Base-by-base conservation (phyloP, 1,140 invertebrate genomes). In the Pemphigus obesinymphae region DNA sequence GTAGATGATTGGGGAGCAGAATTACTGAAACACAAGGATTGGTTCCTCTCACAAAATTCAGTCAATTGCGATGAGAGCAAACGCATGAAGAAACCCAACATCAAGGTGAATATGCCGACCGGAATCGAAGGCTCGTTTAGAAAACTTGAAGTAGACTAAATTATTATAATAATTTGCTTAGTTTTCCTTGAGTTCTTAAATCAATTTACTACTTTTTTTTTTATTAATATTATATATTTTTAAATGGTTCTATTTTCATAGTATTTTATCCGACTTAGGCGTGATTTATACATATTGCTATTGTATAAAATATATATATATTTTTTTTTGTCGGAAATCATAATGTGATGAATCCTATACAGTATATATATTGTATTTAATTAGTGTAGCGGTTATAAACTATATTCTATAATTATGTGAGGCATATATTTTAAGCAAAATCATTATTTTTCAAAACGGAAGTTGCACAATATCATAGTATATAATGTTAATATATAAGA, bases 141-240 rank as follows among this genome's bases (percentile, higher is more conserved):
- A 83, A 87, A 88, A 84, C 86, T 88, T 5, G 85, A 86, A 82
- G 85, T 88, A 34, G 87, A 88, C 85, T 89, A 84, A 87, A n/a
- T 26, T 50, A 8, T 31, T 31, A 0, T 17, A 20, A 31, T 8
- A 2, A 2, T 31, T 61, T 31, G 23, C 13, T 61, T 61, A 4
- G 3, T 23, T 13, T 48, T 48, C 20, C 43, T 45, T 45, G 8
- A 45, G 10, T 45, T 45, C 10, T 45, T 45, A 5, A 11, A 68
- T 4, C 13, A 20, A 26, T 70, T 70, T 43, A n/a, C n/a, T n/a
- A n/a, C n/a, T 45, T 40, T 37, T 70, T 23, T 70, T 40, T 40
- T 70, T 17, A 4, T 43, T 23, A 45, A 45, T 45, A 50, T 45
- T 11, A 26, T 70, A 31, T 31, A 34, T 63, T 61, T 63, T 31